A percentile compares a stretch with the other conserved stretches of the same genome.
phyloP scores from a whole-genome alignment of 2,888 invertebrate genomes.

The Agrochola lychnidis region DNA sequence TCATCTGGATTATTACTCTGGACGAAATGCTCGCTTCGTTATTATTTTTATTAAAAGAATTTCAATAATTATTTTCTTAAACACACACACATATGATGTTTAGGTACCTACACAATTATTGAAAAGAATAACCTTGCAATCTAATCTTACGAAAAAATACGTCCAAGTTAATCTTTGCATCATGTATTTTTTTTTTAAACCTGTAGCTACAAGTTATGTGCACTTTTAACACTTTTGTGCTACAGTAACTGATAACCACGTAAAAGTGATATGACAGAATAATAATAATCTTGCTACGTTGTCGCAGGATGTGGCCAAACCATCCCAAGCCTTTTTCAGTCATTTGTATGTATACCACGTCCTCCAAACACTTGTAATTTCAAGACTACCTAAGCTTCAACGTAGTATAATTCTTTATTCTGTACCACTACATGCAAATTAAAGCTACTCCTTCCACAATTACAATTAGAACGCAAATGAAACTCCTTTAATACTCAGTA shows the following conservation, averaged over 20 bases:
- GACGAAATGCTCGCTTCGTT: background rate
- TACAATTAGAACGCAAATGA: conserved; percentile 22
- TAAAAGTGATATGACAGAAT: background rate
- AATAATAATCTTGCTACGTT: background rate
- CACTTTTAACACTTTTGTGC: background rate
- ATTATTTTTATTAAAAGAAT: background rate
- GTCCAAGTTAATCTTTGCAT: no score
- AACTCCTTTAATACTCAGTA: conserved; percentile 1
- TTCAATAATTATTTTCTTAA: background rate
- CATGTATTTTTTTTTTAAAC: background rate
- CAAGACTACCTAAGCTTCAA: background rate
- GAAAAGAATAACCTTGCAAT: background rate
- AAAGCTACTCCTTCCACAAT: conserved; percentile 7
- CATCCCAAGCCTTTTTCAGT: no score
- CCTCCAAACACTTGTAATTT: background rate
- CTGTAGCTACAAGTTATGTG: background rate
- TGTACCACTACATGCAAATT: conserved; percentile 3
- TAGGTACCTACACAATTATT: background rate
- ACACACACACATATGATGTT: background rate
- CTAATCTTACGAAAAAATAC: background rate
- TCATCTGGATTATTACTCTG: background rate
- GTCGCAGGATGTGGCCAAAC: background rate
- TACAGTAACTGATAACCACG: background rate
- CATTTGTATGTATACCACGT: background rate
- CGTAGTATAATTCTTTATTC: background rate